Base-by-base conservation (phyloP, 2,113 vertebrate genomes). In the Poicephalus meyeri region DNA sequence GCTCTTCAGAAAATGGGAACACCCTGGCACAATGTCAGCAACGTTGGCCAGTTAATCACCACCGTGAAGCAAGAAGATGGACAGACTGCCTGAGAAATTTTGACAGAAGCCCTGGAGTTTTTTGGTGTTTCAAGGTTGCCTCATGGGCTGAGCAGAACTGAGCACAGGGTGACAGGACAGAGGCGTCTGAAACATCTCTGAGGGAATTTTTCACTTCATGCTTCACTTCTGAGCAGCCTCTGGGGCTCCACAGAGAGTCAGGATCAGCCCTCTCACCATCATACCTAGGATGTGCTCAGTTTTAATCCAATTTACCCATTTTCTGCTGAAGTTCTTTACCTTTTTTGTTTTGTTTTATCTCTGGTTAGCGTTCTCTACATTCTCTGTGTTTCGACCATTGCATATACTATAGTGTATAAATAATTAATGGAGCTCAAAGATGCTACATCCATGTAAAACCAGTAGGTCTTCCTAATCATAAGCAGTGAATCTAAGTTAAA, bases 121-220 rank as follows among this genome's bases (percentile, higher is more conserved):
- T 53, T 41, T 68, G 29, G 41, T 44, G n/a, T 76, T 91, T 71
- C 3, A 1, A 71, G 42, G 72, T 35, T 91, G 35, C 55, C 17
- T 90, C 15, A 6, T 0, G 0, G 68, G 39, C 65, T 89, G 81
- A 86, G 73, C 0, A 2, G 56, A 29, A 61, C 44, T 13, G 21
- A 56, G 28, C 9, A 18, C 31, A 53, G 28, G 28, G 49, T 39
- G 21, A 37, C 11, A 65, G 80, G 42, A 42, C 55, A 78, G 74
- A 47, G 9, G 46, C 41, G 24, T 72, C 28, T 79, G 69, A 80
- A 83, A 80, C 44, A 70, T 20, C 52, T 71, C n/a, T 42, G 11
- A n/a, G 42, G 52, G 49, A 79, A 21, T 73, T 94, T 86, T 87
- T 80, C 26, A 35, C 49, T 77, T 94, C 20, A 20, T 56, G 33